Conservation (phyloP, 2,113 vertebrate species). For the Pseudois nayaur region DNA sequence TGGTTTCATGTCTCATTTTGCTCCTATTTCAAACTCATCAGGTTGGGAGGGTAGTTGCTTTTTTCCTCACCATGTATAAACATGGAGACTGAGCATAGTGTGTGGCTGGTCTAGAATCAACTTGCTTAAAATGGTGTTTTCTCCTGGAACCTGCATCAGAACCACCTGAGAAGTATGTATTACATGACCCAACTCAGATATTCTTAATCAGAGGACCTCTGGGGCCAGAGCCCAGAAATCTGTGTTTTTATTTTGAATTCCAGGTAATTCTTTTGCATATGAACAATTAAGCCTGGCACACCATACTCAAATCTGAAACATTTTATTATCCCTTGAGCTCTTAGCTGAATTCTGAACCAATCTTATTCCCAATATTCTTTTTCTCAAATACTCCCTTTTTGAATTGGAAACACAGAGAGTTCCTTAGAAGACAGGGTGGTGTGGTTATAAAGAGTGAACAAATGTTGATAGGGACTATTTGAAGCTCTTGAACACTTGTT, state of each 20-base stretch:
- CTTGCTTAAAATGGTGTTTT: background rate
- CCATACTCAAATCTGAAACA: background rate
- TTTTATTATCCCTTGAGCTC: background rate
- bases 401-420: background rate
- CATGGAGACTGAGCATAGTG: background rate
- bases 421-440: background rate
- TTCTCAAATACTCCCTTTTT: background rate
- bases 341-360: background rate
- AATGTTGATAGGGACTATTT: background rate
- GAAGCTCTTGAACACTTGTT: constrained; percentile 15
- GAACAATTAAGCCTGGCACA: background rate
- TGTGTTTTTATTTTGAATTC: background rate
- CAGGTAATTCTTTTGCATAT: background rate
- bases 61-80: background rate
- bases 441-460: background rate
- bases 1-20: background rate
- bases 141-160: background rate
- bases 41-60: background rate
- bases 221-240: background rate
- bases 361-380: background rate
- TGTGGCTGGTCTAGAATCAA: background rate
- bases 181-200: background rate
- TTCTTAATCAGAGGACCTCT: background rate
- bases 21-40: background rate
- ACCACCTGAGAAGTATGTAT: background rate